Evolutionary conservation across 2,113 vertebrate species (phyloP).

Genomic region (Symphodus melops): DNA sequence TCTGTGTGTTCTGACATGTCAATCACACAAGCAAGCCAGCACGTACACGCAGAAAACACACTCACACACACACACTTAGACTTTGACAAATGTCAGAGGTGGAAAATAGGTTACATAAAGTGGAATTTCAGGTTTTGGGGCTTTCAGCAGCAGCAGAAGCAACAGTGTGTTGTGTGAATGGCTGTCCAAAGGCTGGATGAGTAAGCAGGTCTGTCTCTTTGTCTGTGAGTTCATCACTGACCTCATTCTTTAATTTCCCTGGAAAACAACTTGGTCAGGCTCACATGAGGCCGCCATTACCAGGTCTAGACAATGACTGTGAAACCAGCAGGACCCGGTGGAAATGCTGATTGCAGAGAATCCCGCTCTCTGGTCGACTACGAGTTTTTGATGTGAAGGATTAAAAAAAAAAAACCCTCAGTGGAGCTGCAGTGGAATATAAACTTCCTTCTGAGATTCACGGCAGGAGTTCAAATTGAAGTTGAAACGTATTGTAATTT

Average conservation of each 20-base stretch:
- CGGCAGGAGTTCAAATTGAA: background rate
- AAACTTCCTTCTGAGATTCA: conserved; percentile 6
- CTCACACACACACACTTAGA: background rate
- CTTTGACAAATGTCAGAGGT: conserved; percentile 43
- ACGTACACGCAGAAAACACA: conserved; percentile 25
- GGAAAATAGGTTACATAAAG: conserved; percentile 66
- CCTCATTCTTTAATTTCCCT: conserved; percentile 67
- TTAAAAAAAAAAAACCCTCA: too few species aligned
- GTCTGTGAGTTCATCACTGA: conserved; percentile 67
- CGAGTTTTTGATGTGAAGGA: conserved; percentile 14
- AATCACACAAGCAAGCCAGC: conserved; percentile 46
- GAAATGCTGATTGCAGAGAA: conserved; percentile 22
- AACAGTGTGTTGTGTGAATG: conserved; percentile 35
- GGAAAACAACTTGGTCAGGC: conserved; percentile 56
- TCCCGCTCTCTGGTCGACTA: conserved; percentile 11
- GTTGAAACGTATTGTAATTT: background rate
- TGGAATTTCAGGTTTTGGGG: conserved; percentile 61
- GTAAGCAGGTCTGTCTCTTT: conserved; percentile 67
- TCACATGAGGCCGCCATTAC: conserved; percentile 41
- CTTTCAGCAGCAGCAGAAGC: conserved; percentile 33
- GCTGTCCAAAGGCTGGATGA: conserved; percentile 44
- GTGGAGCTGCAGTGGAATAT: background rate
- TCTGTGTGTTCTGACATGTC: conserved; percentile 62
- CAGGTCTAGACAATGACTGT: conserved; percentile 63
- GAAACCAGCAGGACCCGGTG: conserved; percentile 19